Percentiles rank a stretch among this genome's conserved stretches.
Evolutionary conservation across 2,888 invertebrate species (phyloP).

Genomic region (Ochlodes sylvanus): DNA sequence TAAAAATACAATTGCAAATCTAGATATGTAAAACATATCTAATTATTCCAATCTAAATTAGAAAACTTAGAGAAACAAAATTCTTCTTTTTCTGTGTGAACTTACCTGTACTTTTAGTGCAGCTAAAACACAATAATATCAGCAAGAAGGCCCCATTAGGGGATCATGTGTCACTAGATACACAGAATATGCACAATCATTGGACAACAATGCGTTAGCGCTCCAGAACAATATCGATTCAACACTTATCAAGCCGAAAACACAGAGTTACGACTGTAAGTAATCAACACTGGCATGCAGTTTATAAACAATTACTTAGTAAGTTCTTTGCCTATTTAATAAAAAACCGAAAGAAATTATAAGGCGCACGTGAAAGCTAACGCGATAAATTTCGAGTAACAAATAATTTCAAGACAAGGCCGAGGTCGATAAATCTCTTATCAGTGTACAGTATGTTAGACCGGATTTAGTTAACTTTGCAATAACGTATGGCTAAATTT

Average conservation of each 20-base stretch:
- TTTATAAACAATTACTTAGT: constrained; percentile 56
- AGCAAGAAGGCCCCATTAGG: constrained; percentile 56
- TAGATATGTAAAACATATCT: background rate
- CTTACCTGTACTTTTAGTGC: constrained; percentile 50
- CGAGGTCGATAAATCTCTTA: background rate
- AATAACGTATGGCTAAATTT: constrained; percentile 47
- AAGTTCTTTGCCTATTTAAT: constrained; percentile 3
- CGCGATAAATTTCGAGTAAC: constrained; percentile 43
- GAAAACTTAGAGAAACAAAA: background rate
- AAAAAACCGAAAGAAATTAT: constrained; percentile 41
- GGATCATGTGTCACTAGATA: constrained; percentile 59
- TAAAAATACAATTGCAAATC: background rate
- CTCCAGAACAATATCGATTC: constrained; percentile 65
- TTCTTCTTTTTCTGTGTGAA: constrained; percentile 33
- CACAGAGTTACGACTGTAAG: constrained; percentile 50
- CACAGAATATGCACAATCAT: constrained; percentile 71
- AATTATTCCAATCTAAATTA: background rate
- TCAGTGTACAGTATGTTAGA: background rate
- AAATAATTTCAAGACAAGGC: constrained; percentile 26
- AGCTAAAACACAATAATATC: constrained; percentile 43
- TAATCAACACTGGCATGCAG: constrained; percentile 42
- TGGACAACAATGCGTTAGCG: constrained; percentile 64
- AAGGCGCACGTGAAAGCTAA: constrained; percentile 47
- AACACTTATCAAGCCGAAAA: constrained; percentile 58
- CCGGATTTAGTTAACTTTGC: constrained; percentile 8